Percentiles rank a stretch among this genome's conserved stretches.
Conservation (phyloP, 2,113 vertebrate species). For the Micronycteris hirsuta region DNA sequence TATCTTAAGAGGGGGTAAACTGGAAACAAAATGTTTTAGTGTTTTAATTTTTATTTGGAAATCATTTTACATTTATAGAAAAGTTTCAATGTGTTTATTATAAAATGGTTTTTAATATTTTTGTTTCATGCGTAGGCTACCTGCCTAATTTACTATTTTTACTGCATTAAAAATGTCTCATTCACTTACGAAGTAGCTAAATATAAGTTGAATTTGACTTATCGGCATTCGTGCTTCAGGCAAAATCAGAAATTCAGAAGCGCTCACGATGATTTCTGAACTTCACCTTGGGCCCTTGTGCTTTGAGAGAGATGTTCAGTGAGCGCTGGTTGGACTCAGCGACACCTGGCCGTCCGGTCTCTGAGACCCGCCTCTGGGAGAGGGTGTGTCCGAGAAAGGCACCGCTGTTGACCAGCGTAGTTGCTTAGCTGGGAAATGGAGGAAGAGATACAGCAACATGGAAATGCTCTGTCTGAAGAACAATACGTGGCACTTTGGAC, state of each 20-base stretch:
- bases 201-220: background rate
- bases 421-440: background rate
- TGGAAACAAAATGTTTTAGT: background rate
- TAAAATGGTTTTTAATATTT: background rate
- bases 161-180: background rate
- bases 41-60: slow-evolving; percentile 26
- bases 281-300: background rate
- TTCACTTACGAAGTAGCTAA: background rate
- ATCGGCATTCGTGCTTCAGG: background rate
- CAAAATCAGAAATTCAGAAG: slow-evolving; percentile 16
- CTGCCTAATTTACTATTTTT: background rate
- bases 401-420: fast-evolving
- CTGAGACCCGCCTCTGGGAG: background rate
- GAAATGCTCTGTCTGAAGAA: background rate
- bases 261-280: background rate
- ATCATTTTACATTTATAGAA: background rate
- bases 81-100: background rate
- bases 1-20: background rate
- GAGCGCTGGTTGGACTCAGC: background rate
- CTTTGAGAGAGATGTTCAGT: background rate
- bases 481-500: background rate
- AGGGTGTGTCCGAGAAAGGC: background rate
- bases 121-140: background rate
- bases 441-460: background rate
- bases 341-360: background rate